phyloP scores from a whole-genome alignment of 2,797 vertebrate genomes.

The Sebastes hubbsi region DNA sequence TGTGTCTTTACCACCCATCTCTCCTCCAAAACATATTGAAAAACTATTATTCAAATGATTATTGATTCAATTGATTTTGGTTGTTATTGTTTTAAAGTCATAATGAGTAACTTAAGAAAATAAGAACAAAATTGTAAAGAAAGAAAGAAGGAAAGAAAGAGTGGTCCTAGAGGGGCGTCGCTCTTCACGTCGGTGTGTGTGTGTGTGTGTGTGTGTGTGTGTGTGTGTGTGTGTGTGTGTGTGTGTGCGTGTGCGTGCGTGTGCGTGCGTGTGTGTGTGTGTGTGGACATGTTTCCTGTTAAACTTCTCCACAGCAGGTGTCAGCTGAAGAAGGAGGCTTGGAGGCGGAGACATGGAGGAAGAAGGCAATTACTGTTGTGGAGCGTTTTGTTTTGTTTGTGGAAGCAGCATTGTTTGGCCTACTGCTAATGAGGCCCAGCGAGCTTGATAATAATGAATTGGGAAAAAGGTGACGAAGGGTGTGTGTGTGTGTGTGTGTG shows the following conservation, averaged over 20 bases:
- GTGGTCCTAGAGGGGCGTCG: neutral
- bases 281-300: constrained; percentile 61
- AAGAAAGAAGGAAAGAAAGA: neutral
- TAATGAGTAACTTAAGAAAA: neutral
- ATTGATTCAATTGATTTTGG: neutral
- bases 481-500: constrained; percentile 10
- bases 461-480: constrained; percentile 55
- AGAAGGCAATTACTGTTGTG: constrained; percentile 78
- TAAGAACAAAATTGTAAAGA: neutral
- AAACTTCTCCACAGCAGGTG: constrained; percentile 72
- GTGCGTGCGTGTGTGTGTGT: constrained; percentile 2
- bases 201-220: neutral
- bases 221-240: neutral
- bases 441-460: constrained; percentile 81
- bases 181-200: neutral
- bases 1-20: neutral
- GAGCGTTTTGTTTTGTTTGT: constrained; percentile 75
- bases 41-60: neutral
- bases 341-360: constrained; percentile 58
- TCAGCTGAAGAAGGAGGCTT: constrained; percentile 66
- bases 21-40: neutral
- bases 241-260: constrained; percentile 10
- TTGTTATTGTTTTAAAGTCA: neutral
- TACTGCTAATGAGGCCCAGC: constrained; percentile 77
- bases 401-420: constrained; percentile 69